Percentiles rank a stretch among this genome's conserved stretches.
phyloP scores from a whole-genome alignment of 2,888 invertebrate species.

The Mesorhabditis belari region DNA sequence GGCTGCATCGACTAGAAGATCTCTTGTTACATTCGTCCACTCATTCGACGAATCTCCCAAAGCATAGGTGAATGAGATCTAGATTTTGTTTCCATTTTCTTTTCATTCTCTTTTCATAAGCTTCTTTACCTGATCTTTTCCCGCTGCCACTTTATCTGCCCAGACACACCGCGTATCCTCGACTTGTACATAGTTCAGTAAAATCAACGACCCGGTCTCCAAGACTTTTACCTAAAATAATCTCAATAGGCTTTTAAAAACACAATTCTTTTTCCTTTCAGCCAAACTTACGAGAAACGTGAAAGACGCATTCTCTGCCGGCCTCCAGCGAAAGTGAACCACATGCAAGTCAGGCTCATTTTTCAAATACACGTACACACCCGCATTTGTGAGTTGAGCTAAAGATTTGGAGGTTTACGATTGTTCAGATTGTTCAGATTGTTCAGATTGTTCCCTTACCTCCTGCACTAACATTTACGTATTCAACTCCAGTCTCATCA shows the following conservation, averaged over 20 bases:
- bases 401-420: constrained; percentile 1
- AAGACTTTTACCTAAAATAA: constrained; percentile 13
- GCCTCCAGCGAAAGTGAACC: constrained; percentile 28
- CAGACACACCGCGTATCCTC: constrained; percentile 24
- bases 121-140: background rate
- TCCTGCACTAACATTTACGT: background rate
- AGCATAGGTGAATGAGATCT: constrained; percentile 31
- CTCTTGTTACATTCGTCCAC: constrained; percentile 29
- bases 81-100: constrained; percentile 3
- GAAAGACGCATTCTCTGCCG: constrained; percentile 30
- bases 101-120: constrained; percentile 1
- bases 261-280: background rate
- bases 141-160: constrained; percentile 14
- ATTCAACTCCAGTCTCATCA: background rate
- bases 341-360: constrained; percentile 20
- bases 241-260: background rate
- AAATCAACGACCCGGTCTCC: constrained; percentile 20
- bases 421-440: background rate
- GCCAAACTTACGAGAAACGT: constrained; percentile 17
- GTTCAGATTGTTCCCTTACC: background rate
- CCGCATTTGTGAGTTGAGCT: constrained; percentile 24
- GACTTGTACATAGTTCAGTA: constrained; percentile 29
- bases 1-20: constrained; percentile 36
- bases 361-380: constrained; percentile 27
- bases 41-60: constrained; percentile 13